phyloP scores from a whole-genome alignment of 2,888 invertebrate species.

The Crocallis elinguaria region DNA sequence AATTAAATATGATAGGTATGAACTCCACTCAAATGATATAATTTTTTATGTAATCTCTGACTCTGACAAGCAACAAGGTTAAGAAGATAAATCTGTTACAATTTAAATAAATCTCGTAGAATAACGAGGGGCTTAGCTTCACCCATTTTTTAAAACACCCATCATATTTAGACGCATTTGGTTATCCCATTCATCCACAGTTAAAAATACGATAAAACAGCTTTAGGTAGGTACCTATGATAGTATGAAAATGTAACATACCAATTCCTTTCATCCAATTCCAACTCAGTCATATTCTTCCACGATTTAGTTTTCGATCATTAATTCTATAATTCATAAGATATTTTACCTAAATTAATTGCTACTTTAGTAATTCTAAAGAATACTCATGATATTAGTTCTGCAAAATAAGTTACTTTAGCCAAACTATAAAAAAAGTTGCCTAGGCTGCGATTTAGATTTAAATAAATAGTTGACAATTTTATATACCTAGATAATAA shows the following conservation, averaged over 20 bases:
- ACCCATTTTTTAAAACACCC: too few species aligned
- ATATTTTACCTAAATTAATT: slow-evolving; percentile 46
- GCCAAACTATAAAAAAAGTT: neutral
- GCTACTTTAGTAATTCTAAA: slow-evolving; percentile 34
- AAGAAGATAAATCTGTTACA: too few species aligned
- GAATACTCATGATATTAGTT: slow-evolving; percentile 5
- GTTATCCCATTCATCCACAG: neutral
- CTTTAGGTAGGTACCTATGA: too few species aligned
- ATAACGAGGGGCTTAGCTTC: too few species aligned
- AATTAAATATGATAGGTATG: too few species aligned
- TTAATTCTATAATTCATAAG: slow-evolving; percentile 58
- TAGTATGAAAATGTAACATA: slow-evolving; percentile 16
- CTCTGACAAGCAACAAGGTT: too few species aligned
- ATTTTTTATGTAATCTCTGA: too few species aligned
- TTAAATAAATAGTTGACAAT: too few species aligned
- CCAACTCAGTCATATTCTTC: slow-evolving; percentile 48
- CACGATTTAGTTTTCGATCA: slow-evolving; percentile 24
- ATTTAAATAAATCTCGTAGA: too few species aligned
- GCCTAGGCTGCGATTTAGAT: neutral
- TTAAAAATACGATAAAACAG: slow-evolving; percentile 13
- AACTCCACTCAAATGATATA: too few species aligned
- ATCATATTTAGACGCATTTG: neutral
- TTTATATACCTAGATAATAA: too few species aligned
- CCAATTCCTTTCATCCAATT: slow-evolving; percentile 18
- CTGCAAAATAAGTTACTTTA: slow-evolving; percentile 3